Conservation (phyloP, 1,140 invertebrate species). For the Cepaea nemoralis region DNA sequence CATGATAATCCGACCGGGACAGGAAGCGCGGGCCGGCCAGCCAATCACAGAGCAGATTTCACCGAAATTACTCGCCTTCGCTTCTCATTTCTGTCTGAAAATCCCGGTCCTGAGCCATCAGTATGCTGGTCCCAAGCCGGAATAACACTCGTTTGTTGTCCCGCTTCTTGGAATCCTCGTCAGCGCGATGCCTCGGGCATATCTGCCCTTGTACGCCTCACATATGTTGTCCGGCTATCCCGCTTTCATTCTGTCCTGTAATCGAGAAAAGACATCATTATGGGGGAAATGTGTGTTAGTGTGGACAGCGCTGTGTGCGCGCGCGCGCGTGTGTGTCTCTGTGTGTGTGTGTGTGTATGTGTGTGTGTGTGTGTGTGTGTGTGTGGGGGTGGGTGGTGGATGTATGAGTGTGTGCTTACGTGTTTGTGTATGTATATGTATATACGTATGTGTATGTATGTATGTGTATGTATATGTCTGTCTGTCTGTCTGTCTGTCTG, state of each 20-base stretch:
- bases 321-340: neutral
- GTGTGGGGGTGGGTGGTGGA: too few species aligned
- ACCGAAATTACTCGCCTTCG: neutral
- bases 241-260: too few species aligned
- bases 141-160: neutral
- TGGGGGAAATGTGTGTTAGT: too few species aligned
- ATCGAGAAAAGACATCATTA: too few species aligned
- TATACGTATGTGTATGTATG: neutral
- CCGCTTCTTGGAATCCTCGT: too few species aligned
- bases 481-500: too few species aligned
- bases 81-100: neutral
- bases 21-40: slow-evolving; percentile 25
- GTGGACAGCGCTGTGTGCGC: too few species aligned
- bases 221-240: too few species aligned
- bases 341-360: too few species aligned
- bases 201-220: too few species aligned
- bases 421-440: neutral
- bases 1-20: slow-evolving; percentile 12
- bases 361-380: neutral
- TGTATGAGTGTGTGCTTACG: neutral
- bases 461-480: neutral
- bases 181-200: too few species aligned
- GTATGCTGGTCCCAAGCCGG: neutral
- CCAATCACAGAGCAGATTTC: slow-evolving; percentile 19
- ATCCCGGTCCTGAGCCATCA: neutral